These are phyloP conservation scores for Ephydatia muelleri DNA, from an alignment of 37 sponge, comb jelly and placozoan genomes.

Conservation along the genomic window DNA sequence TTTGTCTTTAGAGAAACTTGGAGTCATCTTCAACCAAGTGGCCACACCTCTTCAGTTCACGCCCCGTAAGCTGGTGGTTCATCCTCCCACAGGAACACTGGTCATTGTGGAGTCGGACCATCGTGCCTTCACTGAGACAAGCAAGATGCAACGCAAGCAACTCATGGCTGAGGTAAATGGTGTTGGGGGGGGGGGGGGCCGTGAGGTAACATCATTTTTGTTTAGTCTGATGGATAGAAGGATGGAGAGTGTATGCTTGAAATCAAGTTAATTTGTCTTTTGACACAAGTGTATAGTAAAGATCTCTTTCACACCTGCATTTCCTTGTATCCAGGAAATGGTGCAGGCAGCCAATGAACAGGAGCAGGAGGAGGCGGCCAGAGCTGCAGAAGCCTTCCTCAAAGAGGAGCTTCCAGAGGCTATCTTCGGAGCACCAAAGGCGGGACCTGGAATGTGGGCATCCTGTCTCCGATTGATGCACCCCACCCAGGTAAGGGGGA, in stretches of 20 bases:
- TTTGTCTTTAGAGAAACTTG: conserved; percentile 96
- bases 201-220: conserved; percentile 6
- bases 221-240: conserved; percentile 80
- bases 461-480: conserved; percentile 88
- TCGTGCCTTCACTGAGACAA: conserved; percentile 93
- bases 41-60: conserved; percentile 94
- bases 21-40: conserved; percentile 96
- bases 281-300: conserved; percentile 67
- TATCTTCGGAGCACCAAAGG: conserved; percentile 91
- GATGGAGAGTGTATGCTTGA: not conserved
- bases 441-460: conserved; percentile 94
- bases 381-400: conserved; percentile 89
- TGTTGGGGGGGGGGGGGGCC: conserved; percentile 4
- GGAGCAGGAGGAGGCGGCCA: conserved; percentile 75
- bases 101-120: conserved; percentile 95
- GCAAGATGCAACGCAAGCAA: conserved; percentile 88
- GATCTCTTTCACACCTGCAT: not conserved
- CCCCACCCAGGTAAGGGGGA: conserved; percentile 88
- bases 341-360: conserved; percentile 86
- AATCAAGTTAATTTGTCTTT: not conserved
- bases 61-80: conserved; percentile 86
- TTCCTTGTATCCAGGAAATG: conserved; percentile 66
- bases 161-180: conserved; percentile 87
- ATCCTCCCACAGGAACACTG: conserved; percentile 72
- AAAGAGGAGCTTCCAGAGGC: conserved; percentile 88